These are phyloP conservation scores for Sebastes paucispinis DNA, from an alignment of 2,797 vertebrate species.

Conservation along the genomic window DNA sequence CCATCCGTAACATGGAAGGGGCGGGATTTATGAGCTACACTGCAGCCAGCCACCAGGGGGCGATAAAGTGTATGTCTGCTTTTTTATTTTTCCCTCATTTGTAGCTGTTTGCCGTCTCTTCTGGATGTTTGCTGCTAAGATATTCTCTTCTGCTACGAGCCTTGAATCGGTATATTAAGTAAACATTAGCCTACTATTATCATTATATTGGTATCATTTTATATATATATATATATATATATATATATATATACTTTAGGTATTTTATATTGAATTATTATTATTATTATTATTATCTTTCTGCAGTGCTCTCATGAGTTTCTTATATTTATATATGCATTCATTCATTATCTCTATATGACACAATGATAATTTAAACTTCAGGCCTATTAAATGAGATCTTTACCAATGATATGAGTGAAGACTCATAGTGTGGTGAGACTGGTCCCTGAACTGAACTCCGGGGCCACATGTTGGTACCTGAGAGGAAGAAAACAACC, in stretches of 20 bases:
- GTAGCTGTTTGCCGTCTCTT: background rate
- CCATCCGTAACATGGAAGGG: too few species aligned
- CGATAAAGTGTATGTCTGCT: background rate
- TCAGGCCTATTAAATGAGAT: background rate
- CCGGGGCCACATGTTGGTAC: conserved; percentile 90
- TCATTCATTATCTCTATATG: background rate
- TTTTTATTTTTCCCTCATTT: background rate
- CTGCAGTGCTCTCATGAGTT: background rate
- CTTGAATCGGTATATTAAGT: background rate
- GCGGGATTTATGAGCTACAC: too few species aligned
- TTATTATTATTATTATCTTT: background rate
- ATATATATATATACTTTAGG: background rate
- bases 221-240: too few species aligned
- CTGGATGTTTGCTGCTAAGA: background rate
- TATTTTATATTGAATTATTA: background rate
- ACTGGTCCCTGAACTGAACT: conserved; percentile 87
- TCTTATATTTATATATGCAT: background rate
- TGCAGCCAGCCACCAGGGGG: too few species aligned
- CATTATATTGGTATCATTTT: background rate
- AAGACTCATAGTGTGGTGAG: conserved; percentile 93
- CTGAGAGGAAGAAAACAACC: conserved; percentile 74
- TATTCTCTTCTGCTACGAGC: background rate
- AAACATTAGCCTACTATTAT: too few species aligned
- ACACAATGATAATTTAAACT: background rate
- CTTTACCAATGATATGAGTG: conserved; percentile 95